phyloP scores from a whole-genome alignment of 2,113 vertebrate genomes.

The Struthidea cinerea region DNA sequence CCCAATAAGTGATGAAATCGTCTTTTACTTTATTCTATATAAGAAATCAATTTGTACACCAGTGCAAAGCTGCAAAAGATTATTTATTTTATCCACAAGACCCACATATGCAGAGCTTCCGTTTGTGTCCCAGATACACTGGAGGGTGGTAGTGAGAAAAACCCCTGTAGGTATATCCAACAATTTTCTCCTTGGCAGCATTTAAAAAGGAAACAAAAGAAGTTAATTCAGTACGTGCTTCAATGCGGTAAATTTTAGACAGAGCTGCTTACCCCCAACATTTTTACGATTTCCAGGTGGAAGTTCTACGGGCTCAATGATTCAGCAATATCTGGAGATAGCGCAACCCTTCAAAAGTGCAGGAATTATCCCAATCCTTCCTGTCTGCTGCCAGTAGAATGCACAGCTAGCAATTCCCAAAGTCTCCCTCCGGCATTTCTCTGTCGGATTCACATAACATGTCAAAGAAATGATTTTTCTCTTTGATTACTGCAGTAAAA shows the following conservation, averaged over 20 bases:
- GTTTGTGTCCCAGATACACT: not conserved
- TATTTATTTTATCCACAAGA: not conserved
- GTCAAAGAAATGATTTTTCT: constrained; percentile 27
- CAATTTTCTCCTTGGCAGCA: not conserved
- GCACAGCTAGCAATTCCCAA: not conserved
- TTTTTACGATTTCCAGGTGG: not conserved
- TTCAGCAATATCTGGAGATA: not conserved
- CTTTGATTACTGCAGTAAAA: constrained; percentile 44
- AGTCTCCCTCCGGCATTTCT: not conserved
- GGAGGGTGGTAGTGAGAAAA: not conserved
- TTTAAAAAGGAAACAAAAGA: not conserved
- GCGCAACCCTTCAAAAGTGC: not conserved
- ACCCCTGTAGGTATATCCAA: not conserved
- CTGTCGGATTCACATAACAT: not conserved
- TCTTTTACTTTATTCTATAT: not conserved
- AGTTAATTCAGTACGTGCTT: not conserved
- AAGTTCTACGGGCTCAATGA: not conserved
- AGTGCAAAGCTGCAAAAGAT: not conserved
- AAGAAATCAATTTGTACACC: not conserved
- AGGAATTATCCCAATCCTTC: not conserved
- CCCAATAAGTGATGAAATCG: fast-evolving
- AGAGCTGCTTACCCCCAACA: not conserved
- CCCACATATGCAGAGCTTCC: not conserved
- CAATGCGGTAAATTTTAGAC: not conserved
- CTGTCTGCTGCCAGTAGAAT: not conserved